Base-by-base conservation (phyloP, 2,113 vertebrate species). In the Myotis lucifugus region DNA sequence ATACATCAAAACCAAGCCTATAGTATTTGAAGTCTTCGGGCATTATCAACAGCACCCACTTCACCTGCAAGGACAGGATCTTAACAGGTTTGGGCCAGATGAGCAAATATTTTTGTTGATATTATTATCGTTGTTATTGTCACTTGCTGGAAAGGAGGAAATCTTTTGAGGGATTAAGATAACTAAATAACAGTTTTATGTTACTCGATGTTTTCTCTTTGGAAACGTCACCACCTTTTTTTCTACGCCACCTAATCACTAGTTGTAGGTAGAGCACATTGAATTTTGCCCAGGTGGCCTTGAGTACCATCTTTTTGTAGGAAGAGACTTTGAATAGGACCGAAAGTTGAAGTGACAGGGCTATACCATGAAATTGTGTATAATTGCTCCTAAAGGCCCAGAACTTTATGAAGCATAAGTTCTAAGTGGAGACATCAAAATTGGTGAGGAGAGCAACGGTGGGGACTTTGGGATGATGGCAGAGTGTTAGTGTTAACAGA, bases 21-120 rank as follows among this genome's bases (percentile, higher is more conserved):
- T 99, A 17, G 99, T 99, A 77, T 99, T 99, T 97, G 99, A 99
- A 96, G 99, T 99, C 91, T 99, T 99, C 50, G 99, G 99, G 0
- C 99, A 99, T 97, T 99, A 99, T 93, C 99, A 99, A 97, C 99
- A 99, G 96, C 99, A 99, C 86, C 99, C 99, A 4, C 98, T 99
- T 66, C 99, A 99, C 88, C 96, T 98, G 56, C 99, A 99, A 54
- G 99, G 99, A 27, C 99, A 99, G 97, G 99, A 99, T 78, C 97
- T 99, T 74, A 98, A 97, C 98, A 99, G 99, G 99, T 99, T 96
- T 19, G 97, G 94, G 7, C 81, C 61, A 3, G 12, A 94, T 37
- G 23, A 67, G 21, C 27, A 10, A 56, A 66, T 42, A 74, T 64
- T 37, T 54, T 12, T 67, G 27, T 32, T 52, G 21, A 5, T 66